phyloP scores from a whole-genome alignment of 1,140 invertebrate genomes.

The Pseudomyrmex concolor region DNA sequence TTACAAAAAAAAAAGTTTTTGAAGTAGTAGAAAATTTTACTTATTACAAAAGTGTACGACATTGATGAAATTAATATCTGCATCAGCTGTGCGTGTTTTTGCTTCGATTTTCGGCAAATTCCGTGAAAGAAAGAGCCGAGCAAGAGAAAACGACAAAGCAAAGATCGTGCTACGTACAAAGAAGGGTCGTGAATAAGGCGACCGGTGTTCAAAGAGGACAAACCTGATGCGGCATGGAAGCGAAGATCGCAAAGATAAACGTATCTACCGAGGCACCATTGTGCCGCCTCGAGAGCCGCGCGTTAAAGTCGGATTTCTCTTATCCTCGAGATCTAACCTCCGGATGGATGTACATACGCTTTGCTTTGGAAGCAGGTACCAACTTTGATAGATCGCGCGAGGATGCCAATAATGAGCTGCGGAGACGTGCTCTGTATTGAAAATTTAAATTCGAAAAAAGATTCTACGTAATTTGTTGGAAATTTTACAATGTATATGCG shows the following conservation, averaged over 20 bases:
- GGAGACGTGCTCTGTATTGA: neutral
- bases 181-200: conserved; percentile 3
- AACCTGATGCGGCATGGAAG: conserved; percentile 30
- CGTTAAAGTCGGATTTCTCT: conserved; percentile 63
- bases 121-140: too few relatives aligned
- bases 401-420: conserved; percentile 6
- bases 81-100: too few relatives aligned
- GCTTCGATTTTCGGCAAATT: too few relatives aligned
- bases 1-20: too few relatives aligned
- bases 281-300: conserved; percentile 48
- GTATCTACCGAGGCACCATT: conserved; percentile 58
- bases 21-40: too few relatives aligned
- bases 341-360: neutral
- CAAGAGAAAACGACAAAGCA: too few relatives aligned
- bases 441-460: neutral
- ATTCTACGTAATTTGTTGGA: neutral
- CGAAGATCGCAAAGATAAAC: conserved; percentile 65
- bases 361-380: conserved; percentile 33
- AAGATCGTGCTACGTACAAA: neutral
- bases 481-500: neutral
- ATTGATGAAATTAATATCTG: too few relatives aligned
- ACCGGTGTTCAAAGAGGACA: conserved; percentile 28
- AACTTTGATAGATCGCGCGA: conserved; percentile 39
- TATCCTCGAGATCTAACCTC: conserved; percentile 62
- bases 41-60: too few relatives aligned